These are phyloP conservation scores for Ennomos fuscantarius DNA, from an alignment of 2,888 invertebrate genomes.

Conservation along the genomic window DNA sequence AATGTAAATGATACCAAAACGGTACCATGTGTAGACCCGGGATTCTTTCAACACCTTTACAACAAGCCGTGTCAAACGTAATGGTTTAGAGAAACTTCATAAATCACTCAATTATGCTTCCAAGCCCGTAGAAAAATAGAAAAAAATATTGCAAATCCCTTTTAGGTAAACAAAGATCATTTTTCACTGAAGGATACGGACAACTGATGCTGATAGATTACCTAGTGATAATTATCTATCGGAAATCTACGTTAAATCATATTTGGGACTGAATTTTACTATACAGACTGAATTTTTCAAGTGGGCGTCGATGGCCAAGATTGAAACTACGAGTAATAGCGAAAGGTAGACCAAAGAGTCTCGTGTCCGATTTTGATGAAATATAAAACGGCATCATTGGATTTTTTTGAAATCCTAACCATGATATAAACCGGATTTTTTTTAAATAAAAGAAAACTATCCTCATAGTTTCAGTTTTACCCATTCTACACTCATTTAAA, in stretches of 20 bases:
- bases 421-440: too few species aligned
- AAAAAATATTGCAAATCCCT: slow-evolving; percentile 67
- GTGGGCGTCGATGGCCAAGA: too few species aligned
- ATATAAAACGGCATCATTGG: too few species aligned
- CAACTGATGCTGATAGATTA: slow-evolving; percentile 27
- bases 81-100: slow-evolving; percentile 66
- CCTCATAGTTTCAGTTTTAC: too few species aligned
- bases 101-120: slow-evolving; percentile 77
- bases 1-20: slow-evolving; percentile 38
- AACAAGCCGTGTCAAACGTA: slow-evolving; percentile 75
- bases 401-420: too few species aligned
- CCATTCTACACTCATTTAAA: too few species aligned
- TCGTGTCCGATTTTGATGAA: too few species aligned
- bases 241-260: background rate
- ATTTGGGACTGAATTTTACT: slow-evolving; percentile 10
- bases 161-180: slow-evolving; percentile 54
- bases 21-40: slow-evolving; percentile 59
- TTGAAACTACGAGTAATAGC: too few species aligned
- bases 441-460: too few species aligned
- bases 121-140: slow-evolving; percentile 28
- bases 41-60: slow-evolving; percentile 70
- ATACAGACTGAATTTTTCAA: too few species aligned
- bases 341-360: too few species aligned
- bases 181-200: slow-evolving; percentile 56
- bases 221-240: slow-evolving; percentile 1